Percentiles rank a stretch among this genome's conserved stretches.
phyloP scores from a whole-genome alignment of 2,113 vertebrate genomes.

The Xenopus tropicalis region DNA sequence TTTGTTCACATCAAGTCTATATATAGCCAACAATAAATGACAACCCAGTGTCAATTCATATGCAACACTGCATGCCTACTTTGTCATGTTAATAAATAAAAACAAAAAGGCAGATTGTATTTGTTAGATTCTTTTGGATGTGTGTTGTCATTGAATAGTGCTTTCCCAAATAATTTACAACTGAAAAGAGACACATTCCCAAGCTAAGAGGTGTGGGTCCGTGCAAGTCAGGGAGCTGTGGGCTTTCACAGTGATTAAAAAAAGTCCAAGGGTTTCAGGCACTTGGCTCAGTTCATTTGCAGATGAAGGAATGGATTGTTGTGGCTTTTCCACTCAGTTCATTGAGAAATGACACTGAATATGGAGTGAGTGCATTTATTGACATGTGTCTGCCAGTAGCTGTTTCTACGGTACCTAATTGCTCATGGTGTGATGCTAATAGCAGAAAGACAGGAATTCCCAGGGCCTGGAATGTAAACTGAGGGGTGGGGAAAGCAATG shows the following conservation, averaged over 20 bases:
- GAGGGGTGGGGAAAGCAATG: conserved; percentile 14
- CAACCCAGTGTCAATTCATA: no score
- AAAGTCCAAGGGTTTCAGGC: neutral
- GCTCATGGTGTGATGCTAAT: conserved; percentile 17
- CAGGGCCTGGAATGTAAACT: conserved; percentile 38
- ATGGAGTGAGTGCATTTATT: conserved; percentile 8
- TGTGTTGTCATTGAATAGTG: no score
- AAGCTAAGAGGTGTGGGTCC: no score
- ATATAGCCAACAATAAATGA: no score
- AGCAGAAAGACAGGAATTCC: conserved; percentile 41
- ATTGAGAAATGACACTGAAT: neutral
- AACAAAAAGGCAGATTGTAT: no score
- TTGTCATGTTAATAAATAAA: no score
- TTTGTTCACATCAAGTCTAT: no score
- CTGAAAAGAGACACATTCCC: no score
- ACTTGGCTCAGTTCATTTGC: neutral
- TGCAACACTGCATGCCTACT: no score
- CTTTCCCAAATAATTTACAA: no score
- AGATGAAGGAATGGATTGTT: neutral
- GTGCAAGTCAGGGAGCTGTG: neutral
- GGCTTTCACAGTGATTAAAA: neutral
- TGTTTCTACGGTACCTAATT: conserved; percentile 13
- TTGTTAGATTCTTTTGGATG: no score
- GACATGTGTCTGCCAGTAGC: conserved; percentile 16
- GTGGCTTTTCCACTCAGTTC: neutral